Conservation (phyloP, 2,113 vertebrate species). For the Antennarius striatus region DNA sequence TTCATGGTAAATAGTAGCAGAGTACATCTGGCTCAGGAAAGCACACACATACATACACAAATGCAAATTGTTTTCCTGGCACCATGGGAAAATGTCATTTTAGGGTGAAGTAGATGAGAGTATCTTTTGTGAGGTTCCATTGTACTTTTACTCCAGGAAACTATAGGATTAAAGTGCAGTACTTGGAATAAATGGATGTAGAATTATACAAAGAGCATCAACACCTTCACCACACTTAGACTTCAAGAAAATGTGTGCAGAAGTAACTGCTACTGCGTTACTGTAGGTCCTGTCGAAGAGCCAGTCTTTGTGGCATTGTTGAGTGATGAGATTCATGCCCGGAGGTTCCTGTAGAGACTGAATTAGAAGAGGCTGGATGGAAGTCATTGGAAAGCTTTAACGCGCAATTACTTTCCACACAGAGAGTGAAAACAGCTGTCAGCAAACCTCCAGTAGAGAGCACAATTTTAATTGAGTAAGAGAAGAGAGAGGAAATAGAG, state of each 20-base stretch:
- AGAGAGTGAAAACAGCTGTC: constrained; percentile 26
- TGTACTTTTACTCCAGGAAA: neutral
- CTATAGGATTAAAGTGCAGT: constrained; percentile 29
- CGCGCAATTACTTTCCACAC: constrained; percentile 49
- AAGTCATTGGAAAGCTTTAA: constrained; percentile 46
- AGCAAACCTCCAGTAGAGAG: constrained; percentile 8
- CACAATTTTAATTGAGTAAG: constrained; percentile 14
- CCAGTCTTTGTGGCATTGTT: constrained; percentile 60
- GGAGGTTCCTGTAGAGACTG: constrained; percentile 32
- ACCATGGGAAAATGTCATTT: constrained; percentile 19
- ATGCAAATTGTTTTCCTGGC: neutral
- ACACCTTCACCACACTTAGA: constrained; percentile 36
- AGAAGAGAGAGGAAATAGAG: constrained; percentile 23
- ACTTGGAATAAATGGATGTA: constrained; percentile 45
- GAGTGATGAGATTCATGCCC: constrained; percentile 60
- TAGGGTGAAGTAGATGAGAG: neutral
- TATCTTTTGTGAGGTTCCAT: neutral
- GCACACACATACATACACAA: constrained; percentile 6
- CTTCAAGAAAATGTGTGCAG: constrained; percentile 46
- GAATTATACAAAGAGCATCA: constrained; percentile 50
- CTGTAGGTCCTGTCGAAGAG: constrained; percentile 34
- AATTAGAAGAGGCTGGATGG: constrained; percentile 24
- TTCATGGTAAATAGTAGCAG: constrained; percentile 16
- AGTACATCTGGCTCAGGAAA: constrained; percentile 13
- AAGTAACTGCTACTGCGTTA: constrained; percentile 17